Base-by-base conservation (phyloP, 2,113 vertebrate genomes). In the Actenoides hombroni region DNA sequence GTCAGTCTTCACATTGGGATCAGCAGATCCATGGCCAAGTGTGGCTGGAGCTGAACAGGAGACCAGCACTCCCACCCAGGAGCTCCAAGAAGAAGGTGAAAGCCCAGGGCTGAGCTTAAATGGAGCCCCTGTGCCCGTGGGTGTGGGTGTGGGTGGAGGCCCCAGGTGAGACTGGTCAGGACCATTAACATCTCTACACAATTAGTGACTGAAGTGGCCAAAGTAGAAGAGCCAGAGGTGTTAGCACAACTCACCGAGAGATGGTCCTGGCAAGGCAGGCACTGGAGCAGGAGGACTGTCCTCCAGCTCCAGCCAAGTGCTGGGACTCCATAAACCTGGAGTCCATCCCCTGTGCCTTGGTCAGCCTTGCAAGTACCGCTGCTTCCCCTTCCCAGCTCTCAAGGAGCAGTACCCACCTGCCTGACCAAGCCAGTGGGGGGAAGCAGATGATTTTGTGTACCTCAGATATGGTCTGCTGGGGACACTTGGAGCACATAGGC, bases 21-120 rank as follows among this genome's bases (percentile, higher is more conserved):
- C n/a, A 73, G 51, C 26, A 33, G 16, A 24, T 35, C 56, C 6
- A 3, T 7, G 3, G 9, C n/a, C 35, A 70, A 56, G 11, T 4
- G 5, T 3, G 8, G 18, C 31, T 39, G 7, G 4, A 10, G 29
- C 59, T 13, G 23, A 86, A 26, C 83, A 42, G 2, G 17, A 67
- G 35, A 65, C 28, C 31, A 51, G 1, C 31, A 2, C 5, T 20
- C 4, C 48, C 19, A 7, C n/a, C 3, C 6, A 10, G 1, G 4
- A 39, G 29, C 31, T 67, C 10, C 14, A 4, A 9, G 16, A 16
- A 25, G 2, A 2, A 1, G 1, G 0, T 1, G 0, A 11, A 6
- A 1, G 2, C 10, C 39, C n/a, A 42, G 16, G 74, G 29, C 69
- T 44, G 44, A 60, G 69, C 51, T 92, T 81, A 88, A 92, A 60